These are phyloP conservation scores for Benthosema pterotum DNA, from an alignment of 2,797 vertebrate genomes.

Conservation along the genomic window DNA sequence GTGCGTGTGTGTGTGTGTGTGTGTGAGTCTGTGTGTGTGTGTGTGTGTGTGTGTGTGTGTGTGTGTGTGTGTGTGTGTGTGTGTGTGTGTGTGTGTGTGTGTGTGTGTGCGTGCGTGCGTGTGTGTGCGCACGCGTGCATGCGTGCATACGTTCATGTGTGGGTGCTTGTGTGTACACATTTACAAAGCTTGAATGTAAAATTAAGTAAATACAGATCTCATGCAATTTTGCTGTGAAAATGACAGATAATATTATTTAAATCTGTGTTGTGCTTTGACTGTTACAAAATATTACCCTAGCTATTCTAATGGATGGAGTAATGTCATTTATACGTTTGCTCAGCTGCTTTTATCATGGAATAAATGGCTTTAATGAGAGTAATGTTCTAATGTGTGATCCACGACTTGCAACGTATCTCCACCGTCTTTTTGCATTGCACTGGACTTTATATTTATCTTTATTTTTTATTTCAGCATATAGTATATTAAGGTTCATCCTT, in stretches of 20 bases:
- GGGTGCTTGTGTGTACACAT: conserved; percentile 5
- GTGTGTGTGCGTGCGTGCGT: too few relatives aligned
- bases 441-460: conserved; percentile 2
- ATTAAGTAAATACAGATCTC: neutral
- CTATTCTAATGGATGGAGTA: conserved; percentile 32
- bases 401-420: conserved; percentile 46
- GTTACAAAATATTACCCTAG: conserved; percentile 32
- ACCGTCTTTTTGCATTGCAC: conserved; percentile 21
- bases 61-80: too few relatives aligned
- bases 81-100: too few relatives aligned
- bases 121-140: too few relatives aligned
- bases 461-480: conserved; percentile 8
- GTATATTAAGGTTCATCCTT: conserved; percentile 25
- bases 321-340: conserved; percentile 36
- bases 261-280: conserved; percentile 11
- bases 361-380: conserved; percentile 56
- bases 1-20: too few relatives aligned
- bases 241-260: conserved; percentile 21
- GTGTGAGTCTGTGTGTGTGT: too few relatives aligned
- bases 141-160: too few relatives aligned
- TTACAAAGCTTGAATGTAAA: conserved; percentile 20
- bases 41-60: too few relatives aligned
- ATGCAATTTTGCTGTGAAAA: conserved; percentile 17
- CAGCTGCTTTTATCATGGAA: conserved; percentile 49
- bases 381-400: conserved; percentile 41